A percentile compares a stretch with the other conserved stretches of the same genome.
These are phyloP conservation scores for Novumbra hubbsi DNA, from an alignment of 2,797 vertebrate species.

Conservation along the genomic window DNA sequence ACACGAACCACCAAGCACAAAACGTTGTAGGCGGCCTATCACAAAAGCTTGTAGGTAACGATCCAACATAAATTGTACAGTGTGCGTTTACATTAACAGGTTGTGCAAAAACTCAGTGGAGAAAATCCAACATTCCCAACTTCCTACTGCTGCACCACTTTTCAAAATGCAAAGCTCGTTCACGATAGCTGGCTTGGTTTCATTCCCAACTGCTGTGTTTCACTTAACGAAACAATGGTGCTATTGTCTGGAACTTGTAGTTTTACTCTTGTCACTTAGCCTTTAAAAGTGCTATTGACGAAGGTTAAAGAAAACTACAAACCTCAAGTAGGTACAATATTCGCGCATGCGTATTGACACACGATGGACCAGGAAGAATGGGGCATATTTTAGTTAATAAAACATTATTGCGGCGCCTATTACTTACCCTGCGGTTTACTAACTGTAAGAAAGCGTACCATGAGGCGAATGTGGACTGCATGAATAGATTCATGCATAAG, in stretches of 20 bases:
- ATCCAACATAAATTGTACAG: background rate
- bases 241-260: conserved; percentile 77
- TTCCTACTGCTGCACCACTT: conserved; percentile 66
- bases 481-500: background rate
- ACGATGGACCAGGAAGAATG: conserved; percentile 49
- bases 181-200: conserved; percentile 56
- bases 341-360: conserved; percentile 59
- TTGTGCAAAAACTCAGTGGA: conserved; percentile 9
- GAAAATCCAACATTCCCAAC: conserved; percentile 49
- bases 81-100: background rate
- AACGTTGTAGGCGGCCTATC: background rate
- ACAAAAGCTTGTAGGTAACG: background rate
- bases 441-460: too few species aligned
- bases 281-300: conserved; percentile 54
- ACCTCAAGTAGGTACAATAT: conserved; percentile 44
- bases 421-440: background rate
- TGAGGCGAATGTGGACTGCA: too few species aligned
- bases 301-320: conserved; percentile 70
- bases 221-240: conserved; percentile 58
- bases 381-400: conserved; percentile 51
- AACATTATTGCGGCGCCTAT: conserved; percentile 28
- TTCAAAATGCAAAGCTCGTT: conserved; percentile 69
- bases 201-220: conserved; percentile 39
- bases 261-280: conserved; percentile 53
- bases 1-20: background rate